A percentile compares a stretch with the other conserved stretches of the same genome.
phyloP scores from a whole-genome alignment of 2,888 invertebrate species.

The Volucella inflata region DNA sequence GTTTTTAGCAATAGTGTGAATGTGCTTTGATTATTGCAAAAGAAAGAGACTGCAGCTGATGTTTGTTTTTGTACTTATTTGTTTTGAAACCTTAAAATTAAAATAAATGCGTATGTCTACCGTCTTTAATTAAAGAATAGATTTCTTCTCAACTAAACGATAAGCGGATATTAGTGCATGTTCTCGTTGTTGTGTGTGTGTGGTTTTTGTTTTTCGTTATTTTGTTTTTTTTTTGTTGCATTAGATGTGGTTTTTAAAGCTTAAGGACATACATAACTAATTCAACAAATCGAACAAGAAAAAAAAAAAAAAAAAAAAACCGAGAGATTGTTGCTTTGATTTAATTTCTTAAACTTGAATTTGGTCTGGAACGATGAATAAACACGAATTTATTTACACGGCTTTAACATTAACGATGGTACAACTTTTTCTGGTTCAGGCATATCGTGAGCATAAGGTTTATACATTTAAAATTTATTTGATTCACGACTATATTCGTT shows the following conservation, averaged over 20 bases:
- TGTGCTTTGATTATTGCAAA: conserved; percentile 45
- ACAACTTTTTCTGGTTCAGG: conserved; percentile 45
- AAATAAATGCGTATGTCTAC: conserved; percentile 18
- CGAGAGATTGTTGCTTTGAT: not conserved
- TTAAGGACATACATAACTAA: conserved; percentile 2
- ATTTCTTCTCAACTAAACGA: not conserved
- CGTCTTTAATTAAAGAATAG: not conserved
- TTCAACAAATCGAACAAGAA: conserved; percentile 11
- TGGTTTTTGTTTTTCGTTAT: not conserved
- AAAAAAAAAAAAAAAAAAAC: not conserved
- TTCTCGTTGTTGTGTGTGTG: too few relatives aligned
- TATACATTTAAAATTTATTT: conserved; percentile 11
- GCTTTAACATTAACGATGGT: conserved; percentile 39
- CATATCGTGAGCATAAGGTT: conserved; percentile 70
- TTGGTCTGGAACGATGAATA: conserved; percentile 41
- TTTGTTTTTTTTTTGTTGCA: not conserved
- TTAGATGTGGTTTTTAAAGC: conserved; percentile 7
- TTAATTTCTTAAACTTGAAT: not conserved
- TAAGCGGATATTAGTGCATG: conserved; percentile 6
- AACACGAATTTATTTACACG: conserved; percentile 9
- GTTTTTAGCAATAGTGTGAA: conserved; percentile 38
- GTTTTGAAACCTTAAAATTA: conserved; percentile 2
- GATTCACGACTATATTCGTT: too few relatives aligned
- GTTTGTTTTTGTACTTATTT: conserved; percentile 15
- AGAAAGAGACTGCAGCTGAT: conserved; percentile 39